Evolutionary conservation across 2,113 vertebrate genomes (phyloP).

Genomic region (Campylorhamphus procurvoides): DNA sequence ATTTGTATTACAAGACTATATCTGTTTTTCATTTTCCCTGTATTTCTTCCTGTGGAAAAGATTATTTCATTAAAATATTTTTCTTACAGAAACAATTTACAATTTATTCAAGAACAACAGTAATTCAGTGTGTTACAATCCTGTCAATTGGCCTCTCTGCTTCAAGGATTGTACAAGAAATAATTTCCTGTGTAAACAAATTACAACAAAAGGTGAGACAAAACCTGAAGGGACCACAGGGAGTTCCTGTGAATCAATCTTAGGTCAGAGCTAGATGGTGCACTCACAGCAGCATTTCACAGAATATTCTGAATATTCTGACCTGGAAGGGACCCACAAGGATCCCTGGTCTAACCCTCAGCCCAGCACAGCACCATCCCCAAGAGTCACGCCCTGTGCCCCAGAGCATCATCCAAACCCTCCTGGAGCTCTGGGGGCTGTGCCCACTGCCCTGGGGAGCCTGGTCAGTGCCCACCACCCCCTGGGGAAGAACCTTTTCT

Average conservation of each 20-base stretch:
- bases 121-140: background rate
- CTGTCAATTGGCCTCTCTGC: background rate
- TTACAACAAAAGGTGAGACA: background rate
- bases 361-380: too few species aligned
- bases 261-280: background rate
- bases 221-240: background rate
- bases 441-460: background rate
- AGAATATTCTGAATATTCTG: background rate
- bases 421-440: fast-evolving
- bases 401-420: fast-evolving
- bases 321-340: background rate
- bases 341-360: too few species aligned
- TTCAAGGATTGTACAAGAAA: background rate
- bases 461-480: background rate
- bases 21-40: background rate
- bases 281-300: background rate
- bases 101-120: background rate
- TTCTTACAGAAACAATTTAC: background rate
- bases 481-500: background rate
- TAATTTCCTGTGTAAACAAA: background rate
- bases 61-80: background rate
- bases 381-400: fast-evolving
- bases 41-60: background rate
- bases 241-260: background rate
- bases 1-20: background rate